Conservation (phyloP, 2,888 invertebrate species). For the Darwinula stevensoni region DNA sequence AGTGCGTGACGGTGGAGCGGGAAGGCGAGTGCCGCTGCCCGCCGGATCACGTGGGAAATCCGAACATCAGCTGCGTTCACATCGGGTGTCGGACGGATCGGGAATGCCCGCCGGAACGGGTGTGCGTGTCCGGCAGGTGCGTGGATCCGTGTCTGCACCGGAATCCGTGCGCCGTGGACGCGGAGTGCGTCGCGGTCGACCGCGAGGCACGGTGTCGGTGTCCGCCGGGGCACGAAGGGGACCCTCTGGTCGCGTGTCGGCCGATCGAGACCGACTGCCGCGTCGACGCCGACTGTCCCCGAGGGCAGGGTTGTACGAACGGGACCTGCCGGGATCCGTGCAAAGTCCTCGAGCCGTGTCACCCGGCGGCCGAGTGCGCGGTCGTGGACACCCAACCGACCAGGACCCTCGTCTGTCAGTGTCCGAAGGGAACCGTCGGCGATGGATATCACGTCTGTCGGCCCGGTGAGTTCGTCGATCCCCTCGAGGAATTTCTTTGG, state of each 20-base stretch:
- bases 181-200: slow-evolving; percentile 45
- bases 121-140: slow-evolving; percentile 38
- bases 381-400: too few species aligned
- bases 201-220: slow-evolving; percentile 61
- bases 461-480: slow-evolving; percentile 42
- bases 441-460: slow-evolving; percentile 59
- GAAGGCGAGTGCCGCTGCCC: slow-evolving; percentile 10
- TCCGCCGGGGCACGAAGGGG: slow-evolving; percentile 36
- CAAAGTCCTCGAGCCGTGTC: slow-evolving; percentile 16
- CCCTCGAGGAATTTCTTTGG: too few species aligned
- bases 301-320: slow-evolving; percentile 43
- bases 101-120: slow-evolving; percentile 22
- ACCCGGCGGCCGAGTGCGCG: slow-evolving; percentile 40
- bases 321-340: slow-evolving; percentile 54
- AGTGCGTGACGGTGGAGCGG: slow-evolving; percentile 10
- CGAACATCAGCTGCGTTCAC: slow-evolving; percentile 6
- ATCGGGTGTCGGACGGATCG: slow-evolving; percentile 9
- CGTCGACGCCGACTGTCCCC: slow-evolving; percentile 16
- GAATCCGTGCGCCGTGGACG: slow-evolving; percentile 48
- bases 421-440: too few species aligned
- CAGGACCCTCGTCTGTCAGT: too few species aligned
- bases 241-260: slow-evolving; percentile 28
- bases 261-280: slow-evolving; percentile 23
- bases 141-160: slow-evolving; percentile 49
- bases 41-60: slow-evolving; percentile 29